Conservation (phyloP, 64 coral and sea anemone genomes). For the Catalaphyllia jardinei region DNA sequence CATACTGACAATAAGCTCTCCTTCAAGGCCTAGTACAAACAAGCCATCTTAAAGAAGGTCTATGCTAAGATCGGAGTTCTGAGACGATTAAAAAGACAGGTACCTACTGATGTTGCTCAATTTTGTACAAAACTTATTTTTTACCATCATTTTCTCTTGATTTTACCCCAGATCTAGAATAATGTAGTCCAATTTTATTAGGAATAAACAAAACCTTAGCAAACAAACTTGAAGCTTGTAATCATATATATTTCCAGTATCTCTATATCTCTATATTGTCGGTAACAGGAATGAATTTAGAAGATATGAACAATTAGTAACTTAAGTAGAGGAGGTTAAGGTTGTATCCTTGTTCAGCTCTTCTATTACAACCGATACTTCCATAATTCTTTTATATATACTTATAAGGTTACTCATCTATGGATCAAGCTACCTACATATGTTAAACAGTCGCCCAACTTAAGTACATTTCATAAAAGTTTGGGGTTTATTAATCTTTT, state of each 20-base stretch:
- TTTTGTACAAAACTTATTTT: not conserved
- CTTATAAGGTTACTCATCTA: not conserved
- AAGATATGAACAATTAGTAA: not conserved
- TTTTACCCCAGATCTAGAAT: not conserved
- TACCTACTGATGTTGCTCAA: too few relatives aligned
- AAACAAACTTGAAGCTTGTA: not conserved
- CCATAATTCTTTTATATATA: too few relatives aligned
- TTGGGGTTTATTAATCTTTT: not conserved
- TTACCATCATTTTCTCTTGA: too few relatives aligned
- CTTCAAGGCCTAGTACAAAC: not conserved
- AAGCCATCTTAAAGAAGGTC: not conserved
- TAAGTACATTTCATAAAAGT: not conserved
- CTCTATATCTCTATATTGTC: not conserved
- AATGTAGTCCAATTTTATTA: not conserved
- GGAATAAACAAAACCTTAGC: slow-evolving; percentile 11
- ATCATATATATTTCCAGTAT: not conserved
- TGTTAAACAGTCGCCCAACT: not conserved
- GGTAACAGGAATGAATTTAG: not conserved
- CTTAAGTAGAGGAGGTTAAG: not conserved
- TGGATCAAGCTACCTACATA: slow-evolving; percentile 8
- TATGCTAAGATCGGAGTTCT: not conserved
- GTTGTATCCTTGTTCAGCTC: not conserved
- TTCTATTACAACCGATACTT: too few relatives aligned
- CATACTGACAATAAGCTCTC: not conserved
- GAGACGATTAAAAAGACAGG: not conserved